Evolutionary conservation across 2,888 invertebrate genomes (phyloP).

Genomic region (Neelides folsomi): DNA sequence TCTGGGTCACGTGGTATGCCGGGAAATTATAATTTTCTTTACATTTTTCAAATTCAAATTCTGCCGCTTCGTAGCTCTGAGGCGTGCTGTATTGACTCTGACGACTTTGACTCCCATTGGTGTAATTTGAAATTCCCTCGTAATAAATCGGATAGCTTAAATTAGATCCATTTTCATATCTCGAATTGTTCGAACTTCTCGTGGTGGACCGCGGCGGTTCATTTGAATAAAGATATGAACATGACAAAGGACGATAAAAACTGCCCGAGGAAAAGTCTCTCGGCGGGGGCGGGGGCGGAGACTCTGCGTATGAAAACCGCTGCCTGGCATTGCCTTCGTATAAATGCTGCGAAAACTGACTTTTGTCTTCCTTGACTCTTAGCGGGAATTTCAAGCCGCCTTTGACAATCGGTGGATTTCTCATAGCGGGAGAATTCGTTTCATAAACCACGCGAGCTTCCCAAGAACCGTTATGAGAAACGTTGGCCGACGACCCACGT

Average conservation of each 20-base stretch:
- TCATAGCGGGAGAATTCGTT: slow-evolving; percentile 13
- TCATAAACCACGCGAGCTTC: slow-evolving; percentile 32
- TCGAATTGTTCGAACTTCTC: too few relatives aligned
- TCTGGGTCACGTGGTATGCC: too few relatives aligned
- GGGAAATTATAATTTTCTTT: too few relatives aligned
- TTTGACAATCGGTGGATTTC: slow-evolving; percentile 22
- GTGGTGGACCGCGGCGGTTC: slow-evolving; percentile 6
- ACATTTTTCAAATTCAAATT: too few relatives aligned
- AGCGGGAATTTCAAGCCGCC: slow-evolving; percentile 8
- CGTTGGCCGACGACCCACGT: too few relatives aligned
- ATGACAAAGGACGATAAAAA: slow-evolving; percentile 31
- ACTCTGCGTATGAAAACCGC: slow-evolving; percentile 1
- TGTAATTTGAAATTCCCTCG: too few relatives aligned
- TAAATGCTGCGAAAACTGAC: too few relatives aligned
- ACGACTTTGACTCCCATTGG: too few relatives aligned
- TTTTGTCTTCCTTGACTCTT: slow-evolving; percentile 8
- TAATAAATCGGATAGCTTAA: too few relatives aligned
- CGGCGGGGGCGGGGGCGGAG: slow-evolving; percentile 29
- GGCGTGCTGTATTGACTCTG: too few relatives aligned
- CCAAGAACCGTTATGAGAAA: slow-evolving; percentile 19
- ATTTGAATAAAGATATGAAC: slow-evolving; percentile 30
- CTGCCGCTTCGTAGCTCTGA: too few relatives aligned
- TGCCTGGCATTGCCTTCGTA: neutral
- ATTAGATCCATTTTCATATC: too few relatives aligned
- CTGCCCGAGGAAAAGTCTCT: slow-evolving; percentile 14